Evolutionary conservation across 2,888 invertebrate genomes (phyloP).

Genomic region (Phytoseiulus persimilis): DNA sequence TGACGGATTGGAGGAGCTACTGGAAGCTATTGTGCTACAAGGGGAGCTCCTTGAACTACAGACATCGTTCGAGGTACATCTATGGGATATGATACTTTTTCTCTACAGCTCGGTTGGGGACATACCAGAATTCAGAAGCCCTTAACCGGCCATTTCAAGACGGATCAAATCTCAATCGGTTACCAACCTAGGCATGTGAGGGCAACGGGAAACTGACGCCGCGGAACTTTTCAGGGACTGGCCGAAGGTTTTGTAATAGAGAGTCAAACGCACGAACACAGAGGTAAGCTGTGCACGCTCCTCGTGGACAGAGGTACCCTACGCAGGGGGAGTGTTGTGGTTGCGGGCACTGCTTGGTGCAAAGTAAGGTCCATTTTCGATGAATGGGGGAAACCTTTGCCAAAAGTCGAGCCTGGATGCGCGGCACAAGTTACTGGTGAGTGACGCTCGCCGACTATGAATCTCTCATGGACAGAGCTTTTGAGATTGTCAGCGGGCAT

Average conservation of each 20-base stretch:
- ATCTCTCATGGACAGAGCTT: not conserved
- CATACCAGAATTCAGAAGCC: too few relatives aligned
- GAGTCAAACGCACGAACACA: conserved; percentile 43
- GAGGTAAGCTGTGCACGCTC: conserved; percentile 67
- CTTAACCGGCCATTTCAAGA: too few relatives aligned
- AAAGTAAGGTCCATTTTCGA: conserved; percentile 65
- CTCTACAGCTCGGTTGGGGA: too few relatives aligned
- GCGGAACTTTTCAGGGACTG: not conserved
- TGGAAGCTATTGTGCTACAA: conserved; percentile 66
- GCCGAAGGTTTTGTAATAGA: conserved; percentile 44
- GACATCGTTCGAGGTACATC: conserved; percentile 51
- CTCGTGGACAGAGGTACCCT: conserved; percentile 77
- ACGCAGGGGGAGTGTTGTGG: conserved; percentile 64
- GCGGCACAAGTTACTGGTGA: conserved; percentile 84
- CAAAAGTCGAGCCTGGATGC: conserved; percentile 65
- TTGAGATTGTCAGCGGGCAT: not conserved
- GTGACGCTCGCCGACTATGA: conserved; percentile 55
- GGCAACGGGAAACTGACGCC: not conserved
- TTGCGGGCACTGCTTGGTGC: conserved; percentile 64
- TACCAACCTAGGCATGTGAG: too few relatives aligned
- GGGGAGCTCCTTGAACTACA: conserved; percentile 74
- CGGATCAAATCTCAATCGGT: too few relatives aligned
- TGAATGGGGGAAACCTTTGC: conserved; percentile 62
- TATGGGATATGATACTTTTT: too few relatives aligned
- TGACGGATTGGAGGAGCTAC: conserved; percentile 62